Base-by-base conservation (phyloP, 2,797 vertebrate species). In the Lepilemur septentrionalis region DNA sequence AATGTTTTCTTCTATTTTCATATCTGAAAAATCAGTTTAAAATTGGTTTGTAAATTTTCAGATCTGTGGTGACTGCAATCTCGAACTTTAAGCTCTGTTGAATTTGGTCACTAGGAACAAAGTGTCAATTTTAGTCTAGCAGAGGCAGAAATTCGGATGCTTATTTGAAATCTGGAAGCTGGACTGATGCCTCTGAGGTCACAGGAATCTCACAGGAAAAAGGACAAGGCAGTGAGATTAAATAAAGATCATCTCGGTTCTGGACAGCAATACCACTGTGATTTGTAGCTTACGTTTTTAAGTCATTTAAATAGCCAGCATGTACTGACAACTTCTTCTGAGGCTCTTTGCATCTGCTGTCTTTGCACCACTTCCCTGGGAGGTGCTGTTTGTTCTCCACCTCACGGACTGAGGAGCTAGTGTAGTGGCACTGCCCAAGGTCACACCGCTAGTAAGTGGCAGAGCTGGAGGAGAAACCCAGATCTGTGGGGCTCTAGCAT, bases 71-170 rank as follows among this genome's bases (percentile, higher is more conserved):
- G 76, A 48, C 61, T 6, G 5, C 30, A 52, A 0, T 20, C 55
- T 90, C 94, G 93, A 93, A 70, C 87, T 90, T 96, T 57, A 41
- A 91, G 22, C 23, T 86, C 15, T 78, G 18, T 75, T 93, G 70
- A 67, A 65, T 50, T 91, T 83, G 89, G 65, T 83, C 32, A 83
- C 50, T 69, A 43, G 94, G 35, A 89, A 22, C 63, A 91, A 93
- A 93, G 81, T 7, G 55, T 32, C 18, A 43, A 6, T 90, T 46
- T 93, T n/a, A 70, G 18, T 70, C 11, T 63, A 61, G 76, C 8
- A 69, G 35, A 85, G 52, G 46, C 30, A 2, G 18, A 65, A 30
- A 61, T 32, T n/a, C 5, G 5, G 41, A 11, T 38, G 46, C 12
- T 48, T 2, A 8, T 79, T 69, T 90, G 84, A 83, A 79, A 72